Base-by-base conservation (phyloP, 2,888 invertebrate genomes). In the Hyposoter dolosus region DNA sequence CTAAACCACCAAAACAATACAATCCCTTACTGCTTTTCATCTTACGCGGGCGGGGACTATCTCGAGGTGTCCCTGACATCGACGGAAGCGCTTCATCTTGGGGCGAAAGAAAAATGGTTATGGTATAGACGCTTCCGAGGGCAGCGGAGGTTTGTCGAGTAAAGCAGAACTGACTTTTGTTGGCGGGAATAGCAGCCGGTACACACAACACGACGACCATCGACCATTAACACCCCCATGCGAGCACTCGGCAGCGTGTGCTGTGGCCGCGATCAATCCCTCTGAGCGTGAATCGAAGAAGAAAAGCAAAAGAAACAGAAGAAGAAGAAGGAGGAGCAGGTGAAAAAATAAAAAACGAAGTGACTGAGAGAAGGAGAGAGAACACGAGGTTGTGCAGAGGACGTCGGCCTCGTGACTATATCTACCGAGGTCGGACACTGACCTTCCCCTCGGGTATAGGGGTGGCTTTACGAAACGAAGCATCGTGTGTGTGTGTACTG, bases 381-480 rank as follows among this genome's bases (percentile, higher is more conserved):
- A 74, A 68, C 35, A 23, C 28, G 76, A 72, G 72, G 80, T 75
- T 53, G 80, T 53, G 77, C 79, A 23, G 84, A 84, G 86, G 83
- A 85, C 83, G 83, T 84, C 84, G 88, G 85, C 87, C 78, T 78
- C 81, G 74, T 76, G 53, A 69, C 77, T 78, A 81, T 78, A 82
- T 81, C 69, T 43, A 83, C 75, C 53, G 86, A 86, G 86, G 86
- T 86, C 86, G 86, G 86, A 86, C 86, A 86, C 83, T 86, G 86
- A 86, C 86, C 86, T 86, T 86, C 80, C 82, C 75, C 69, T 72
- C 78, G 77, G 65, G 63, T 74, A 56, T 60, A 60, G 60, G 60
- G 71, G 81, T 68, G 19, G 65, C 75, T 78, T 69, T 69, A 32
- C 74, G 60, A 56, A 86, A 80, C 76, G 60, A 75, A 79, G 75